phyloP scores from a whole-genome alignment of 1,140 invertebrate genomes.

The Drosophila sp. region DNA sequence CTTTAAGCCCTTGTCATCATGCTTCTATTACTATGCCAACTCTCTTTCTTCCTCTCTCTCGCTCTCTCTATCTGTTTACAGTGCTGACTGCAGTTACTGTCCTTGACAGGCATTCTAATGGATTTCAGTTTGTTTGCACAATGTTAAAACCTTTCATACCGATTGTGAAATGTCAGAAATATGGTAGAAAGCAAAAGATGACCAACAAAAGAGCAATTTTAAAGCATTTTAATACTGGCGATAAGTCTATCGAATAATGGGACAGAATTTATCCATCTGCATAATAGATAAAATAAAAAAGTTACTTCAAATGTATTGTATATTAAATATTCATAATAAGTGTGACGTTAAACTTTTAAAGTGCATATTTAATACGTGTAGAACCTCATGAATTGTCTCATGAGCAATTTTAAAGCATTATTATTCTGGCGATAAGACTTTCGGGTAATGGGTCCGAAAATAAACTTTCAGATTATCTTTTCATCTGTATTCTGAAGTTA shows the following conservation, averaged over 20 bases:
- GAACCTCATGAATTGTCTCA: no score
- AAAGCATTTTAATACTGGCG: constrained; percentile 11
- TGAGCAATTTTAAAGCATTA: constrained; percentile 13
- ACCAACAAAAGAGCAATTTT: constrained; percentile 22
- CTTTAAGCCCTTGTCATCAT: constrained; percentile 32
- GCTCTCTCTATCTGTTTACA: neutral
- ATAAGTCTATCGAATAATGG: neutral
- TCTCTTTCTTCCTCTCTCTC: neutral
- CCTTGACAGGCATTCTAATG: constrained; percentile 49
- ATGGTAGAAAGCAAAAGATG: neutral
- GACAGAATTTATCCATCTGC: no score
- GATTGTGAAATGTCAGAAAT: constrained; percentile 13
- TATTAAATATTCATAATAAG: no score
- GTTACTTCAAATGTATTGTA: no score
- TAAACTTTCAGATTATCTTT: no score
- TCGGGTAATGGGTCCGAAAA: neutral
- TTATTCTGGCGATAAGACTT: neutral
- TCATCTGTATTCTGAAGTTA: no score
- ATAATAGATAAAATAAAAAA: no score
- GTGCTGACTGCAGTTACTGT: constrained; percentile 20
- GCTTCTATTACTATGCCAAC: constrained; percentile 10
- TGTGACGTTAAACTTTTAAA: no score
- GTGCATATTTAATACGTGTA: no score
- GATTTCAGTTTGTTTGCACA: constrained; percentile 43
- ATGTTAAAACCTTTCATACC: constrained; percentile 23